Evolutionary conservation across 2,113 vertebrate species (phyloP), one percentile per base, ranked within the genome.

Genomic region (Campylomormyrus numenius): DNA sequence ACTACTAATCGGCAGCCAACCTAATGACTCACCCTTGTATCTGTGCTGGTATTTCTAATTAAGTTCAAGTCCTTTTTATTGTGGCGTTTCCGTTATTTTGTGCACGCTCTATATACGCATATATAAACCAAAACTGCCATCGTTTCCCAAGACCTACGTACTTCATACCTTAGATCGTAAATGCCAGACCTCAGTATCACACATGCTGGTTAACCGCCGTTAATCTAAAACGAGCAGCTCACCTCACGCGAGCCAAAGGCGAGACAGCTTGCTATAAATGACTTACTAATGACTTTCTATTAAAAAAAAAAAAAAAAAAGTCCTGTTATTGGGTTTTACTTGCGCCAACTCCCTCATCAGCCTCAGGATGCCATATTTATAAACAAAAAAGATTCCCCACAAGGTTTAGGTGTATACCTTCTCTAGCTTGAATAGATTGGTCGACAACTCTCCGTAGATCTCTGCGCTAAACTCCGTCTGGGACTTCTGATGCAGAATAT

Each of bases 371-470:
- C 66, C 66, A 48, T 15, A 80, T 27, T 35, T 27, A 10, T 77
- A 50, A 88, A n/a, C 21, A 85, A 85, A 15, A 84, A 11, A 85
- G 2, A 19, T 39, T 87, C 21, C 85, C 50, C 50, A 50, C 31
- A 13, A 17, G 13, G 5, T 5, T 53, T 19, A 5, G 0, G 11
- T 15, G 92, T 91, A 24, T 91, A 96, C 94, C 94, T 94, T 95
- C 87, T 95, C 95, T 10, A 95, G 92, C 85, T 93, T 95, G 90
- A 95, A 92, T 87, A 95, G 91, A 92, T 95, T 95, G 90, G 93
- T 91, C 0, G 94, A 94, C 42, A 96, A 91, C 35, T 96, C 95
- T 74, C 93, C 93, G 0, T 94, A 94, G 8, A 95, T 93, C 87
- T 95, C 94, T 27, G 95, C 93, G 9, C 93, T 95, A 27, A 94